A percentile compares a stretch with the other conserved stretches of the same genome.
Conservation (phyloP, 2,113 vertebrate species). For the Perca fluviatilis region DNA sequence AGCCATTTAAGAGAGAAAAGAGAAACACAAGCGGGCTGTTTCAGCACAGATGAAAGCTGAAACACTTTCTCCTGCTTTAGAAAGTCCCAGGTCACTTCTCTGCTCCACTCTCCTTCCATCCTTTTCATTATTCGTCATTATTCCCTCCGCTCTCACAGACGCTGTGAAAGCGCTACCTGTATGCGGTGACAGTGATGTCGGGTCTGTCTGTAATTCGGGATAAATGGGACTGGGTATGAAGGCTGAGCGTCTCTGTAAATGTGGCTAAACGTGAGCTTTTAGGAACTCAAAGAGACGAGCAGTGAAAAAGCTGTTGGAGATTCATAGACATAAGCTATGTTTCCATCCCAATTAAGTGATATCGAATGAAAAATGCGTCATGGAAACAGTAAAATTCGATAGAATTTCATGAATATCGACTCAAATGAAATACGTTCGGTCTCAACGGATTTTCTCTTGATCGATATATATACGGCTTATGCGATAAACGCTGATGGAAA, state of each 20-base stretch:
- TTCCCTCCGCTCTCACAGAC: not conserved
- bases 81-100: not conserved
- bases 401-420: too few species aligned
- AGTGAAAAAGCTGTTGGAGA: not conserved
- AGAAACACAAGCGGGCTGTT: constrained; percentile 1
- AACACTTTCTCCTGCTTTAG: not conserved
- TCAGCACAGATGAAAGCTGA: not conserved
- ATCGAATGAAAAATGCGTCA: too few species aligned
- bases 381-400: too few species aligned
- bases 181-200: not conserved
- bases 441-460: too few species aligned
- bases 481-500: too few species aligned
- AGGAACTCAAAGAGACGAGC: not conserved
- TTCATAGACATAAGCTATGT: too few species aligned
- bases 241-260: constrained; percentile 3
- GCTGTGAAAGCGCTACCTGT: not conserved
- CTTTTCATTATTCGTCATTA: constrained; percentile 9
- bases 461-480: too few species aligned
- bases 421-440: too few species aligned
- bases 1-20: constrained; percentile 15
- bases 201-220: not conserved
- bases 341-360: too few species aligned
- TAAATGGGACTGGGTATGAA: not conserved
- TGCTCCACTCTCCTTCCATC: not conserved
- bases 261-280: not conserved